phyloP scores from a whole-genome alignment of 2,113 vertebrate species.

The Xiphorhynchus elegans region DNA sequence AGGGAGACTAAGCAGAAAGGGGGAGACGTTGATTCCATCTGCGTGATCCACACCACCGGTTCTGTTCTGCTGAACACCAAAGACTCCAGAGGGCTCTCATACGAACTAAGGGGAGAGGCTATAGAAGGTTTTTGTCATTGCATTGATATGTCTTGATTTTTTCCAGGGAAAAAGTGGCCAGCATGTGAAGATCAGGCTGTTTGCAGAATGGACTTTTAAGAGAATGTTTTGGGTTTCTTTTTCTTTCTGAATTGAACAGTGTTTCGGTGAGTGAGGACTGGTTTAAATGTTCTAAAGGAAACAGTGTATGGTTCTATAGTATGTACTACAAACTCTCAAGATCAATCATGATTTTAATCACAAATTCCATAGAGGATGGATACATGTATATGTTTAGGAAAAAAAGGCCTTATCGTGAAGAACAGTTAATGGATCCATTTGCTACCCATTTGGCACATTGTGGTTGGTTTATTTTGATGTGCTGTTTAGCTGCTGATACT shows the following conservation, averaged over 20 bases:
- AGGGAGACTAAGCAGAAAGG: background rate
- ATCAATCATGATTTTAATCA: background rate
- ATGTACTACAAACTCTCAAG: background rate
- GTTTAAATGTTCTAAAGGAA: background rate
- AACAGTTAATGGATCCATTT: rapidly evolving
- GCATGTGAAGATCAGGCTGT: background rate
- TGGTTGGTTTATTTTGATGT: background rate
- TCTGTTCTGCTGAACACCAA: background rate
- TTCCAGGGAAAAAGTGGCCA: background rate
- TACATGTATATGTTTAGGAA: background rate
- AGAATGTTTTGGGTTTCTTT: rapidly evolving
- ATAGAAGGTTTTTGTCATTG: background rate
- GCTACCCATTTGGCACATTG: background rate
- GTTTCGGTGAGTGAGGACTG: background rate
- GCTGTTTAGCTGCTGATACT: background rate
- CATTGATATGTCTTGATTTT: background rate
- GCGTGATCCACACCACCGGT: background rate
- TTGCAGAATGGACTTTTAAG: background rate
- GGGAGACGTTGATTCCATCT: background rate
- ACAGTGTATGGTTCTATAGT: background rate
- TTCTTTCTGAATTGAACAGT: background rate
- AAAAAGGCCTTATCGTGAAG: background rate
- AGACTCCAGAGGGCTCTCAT: rapidly evolving
- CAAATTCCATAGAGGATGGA: background rate
- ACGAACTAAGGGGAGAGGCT: background rate